Base-by-base conservation (phyloP, 1,140 invertebrate species). In the Calephelis nemesis region DNA sequence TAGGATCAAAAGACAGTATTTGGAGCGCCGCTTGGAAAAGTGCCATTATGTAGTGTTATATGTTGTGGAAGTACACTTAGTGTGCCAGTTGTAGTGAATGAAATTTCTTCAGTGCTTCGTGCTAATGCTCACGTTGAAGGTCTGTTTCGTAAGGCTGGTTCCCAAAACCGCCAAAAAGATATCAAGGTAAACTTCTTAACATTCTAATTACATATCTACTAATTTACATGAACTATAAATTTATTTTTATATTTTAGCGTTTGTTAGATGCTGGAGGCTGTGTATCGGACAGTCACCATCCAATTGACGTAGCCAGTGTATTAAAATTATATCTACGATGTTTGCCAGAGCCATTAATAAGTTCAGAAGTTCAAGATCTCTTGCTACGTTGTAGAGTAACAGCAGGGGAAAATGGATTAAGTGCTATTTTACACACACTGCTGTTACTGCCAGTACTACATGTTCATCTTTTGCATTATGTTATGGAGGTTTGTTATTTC, bases 81-180 rank as follows among this genome's bases (percentile, higher is more conserved):
- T 84, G 93, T 97, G 11, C 96, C 97, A n/a, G 92, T 93, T 74
- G 95, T 97, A 83, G 93, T 98, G 1, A 94, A 94, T 73, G 94
- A 96, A 81, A 94, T 96, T 72, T 94, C 95, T 74, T 90, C 93
- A 19, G 94, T 94, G 78, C 93, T 97, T 65, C 87, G 94, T 60
- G 87, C 94, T 40, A 93, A 96, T 85, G 92, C 95, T 42, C 93
- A 94, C 47, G 93, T 94, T 39, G 96, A 97, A 84, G 97, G 97
- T 4, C 87, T 98, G 50, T 98, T 98, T 80, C 93, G 97, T 42
- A 97, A 97, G 91, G 96, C 96, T 71, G 97, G 97, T 4, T 97
- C 96, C 11, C 94, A 96, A 70, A 92, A 93, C 60, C 93, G 96
- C 74, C 96, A 97, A 85, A 95, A 94, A 79, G 96, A 97, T 85